Evolutionary conservation across 1,140 invertebrate species (phyloP), one percentile per base, ranked within the genome.

Genomic region (Drosophila pachea): DNA sequence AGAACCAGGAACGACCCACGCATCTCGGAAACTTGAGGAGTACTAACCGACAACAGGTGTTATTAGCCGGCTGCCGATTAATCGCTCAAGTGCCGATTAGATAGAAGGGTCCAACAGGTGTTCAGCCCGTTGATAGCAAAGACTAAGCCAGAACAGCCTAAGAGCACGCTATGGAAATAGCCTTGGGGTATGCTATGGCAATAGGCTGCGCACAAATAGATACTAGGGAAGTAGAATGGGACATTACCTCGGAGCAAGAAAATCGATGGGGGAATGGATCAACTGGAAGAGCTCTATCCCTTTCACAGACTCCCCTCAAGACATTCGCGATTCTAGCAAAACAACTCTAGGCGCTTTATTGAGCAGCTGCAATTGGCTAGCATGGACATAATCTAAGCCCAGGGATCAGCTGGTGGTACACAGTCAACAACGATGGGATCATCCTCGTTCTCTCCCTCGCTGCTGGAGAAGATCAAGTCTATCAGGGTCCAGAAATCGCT

Each of bases 401-500:
- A 88, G 36, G 87, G 87, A 86, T 88, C 87, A 14, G 65, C 56
- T 48, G 78, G 53, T 33, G 83, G 56, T n/a, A 87, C 81, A 73
- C 87, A 88, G 12, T 81, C 59, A 6, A 69, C 72, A 6, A 74
- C 71, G 72, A 88, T 88, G 43, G 83, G 83, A 74, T 88, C 87
- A 38, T 87, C 64, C 68, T 88, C 87, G 47, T 52, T 73, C 43
- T 86, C 82, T 31, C 66, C 75, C 0, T 82, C 79, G 47, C 68
- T 63, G 68, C 79, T 77, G n/a, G 79, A 69, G 6, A 88, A 43
- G 64, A 88, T 86, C 48, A 77, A 33, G 60, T 89, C 87, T 7
- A 88, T 73, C 16, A 89, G 5, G 5, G 73, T 84, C 87, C 87
- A 89, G 70, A 89, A 88, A 64, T 88, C 76, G 8, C 86, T 87